Conservation (phyloP, 2,888 invertebrate genomes). For the Pelosia muscerda region DNA sequence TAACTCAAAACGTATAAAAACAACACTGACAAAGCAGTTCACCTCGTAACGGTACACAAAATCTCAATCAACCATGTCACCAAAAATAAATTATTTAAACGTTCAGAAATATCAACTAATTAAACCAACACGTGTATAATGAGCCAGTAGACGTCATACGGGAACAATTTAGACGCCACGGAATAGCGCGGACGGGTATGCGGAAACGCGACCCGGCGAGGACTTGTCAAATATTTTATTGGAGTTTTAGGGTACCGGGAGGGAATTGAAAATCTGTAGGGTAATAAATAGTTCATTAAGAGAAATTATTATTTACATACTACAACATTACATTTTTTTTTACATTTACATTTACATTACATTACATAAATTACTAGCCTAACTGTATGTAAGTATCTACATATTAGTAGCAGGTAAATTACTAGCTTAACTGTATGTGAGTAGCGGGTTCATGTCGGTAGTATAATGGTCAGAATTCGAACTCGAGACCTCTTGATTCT, state of each 20-base stretch:
- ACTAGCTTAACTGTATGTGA: too few relatives aligned
- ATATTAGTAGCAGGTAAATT: too few relatives aligned
- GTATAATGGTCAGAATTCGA: too few relatives aligned
- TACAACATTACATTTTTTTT: too few relatives aligned
- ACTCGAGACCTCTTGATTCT: too few relatives aligned
- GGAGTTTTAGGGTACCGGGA: constrained; percentile 13
- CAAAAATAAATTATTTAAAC: constrained; percentile 6
- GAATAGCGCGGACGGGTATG: constrained; percentile 72
- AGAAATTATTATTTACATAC: too few relatives aligned
- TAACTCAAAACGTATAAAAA: background rate
- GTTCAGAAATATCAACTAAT: constrained; percentile 38
- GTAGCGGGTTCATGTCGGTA: too few relatives aligned
- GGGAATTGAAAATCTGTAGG: background rate
- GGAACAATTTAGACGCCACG: constrained; percentile 62
- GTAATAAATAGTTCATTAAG: too few relatives aligned
- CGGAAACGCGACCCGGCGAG: constrained; percentile 64
- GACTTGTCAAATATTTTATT: constrained; percentile 49
- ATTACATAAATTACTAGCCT: too few relatives aligned
- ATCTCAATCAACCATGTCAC: constrained; percentile 1
- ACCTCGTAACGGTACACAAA: background rate
- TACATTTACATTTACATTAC: too few relatives aligned
- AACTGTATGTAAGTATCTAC: too few relatives aligned
- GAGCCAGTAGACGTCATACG: constrained; percentile 51
- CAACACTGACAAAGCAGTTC: background rate
- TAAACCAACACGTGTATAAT: constrained; percentile 59